phyloP scores from a whole-genome alignment of 2,797 vertebrate species.

The Helostoma temminkii region DNA sequence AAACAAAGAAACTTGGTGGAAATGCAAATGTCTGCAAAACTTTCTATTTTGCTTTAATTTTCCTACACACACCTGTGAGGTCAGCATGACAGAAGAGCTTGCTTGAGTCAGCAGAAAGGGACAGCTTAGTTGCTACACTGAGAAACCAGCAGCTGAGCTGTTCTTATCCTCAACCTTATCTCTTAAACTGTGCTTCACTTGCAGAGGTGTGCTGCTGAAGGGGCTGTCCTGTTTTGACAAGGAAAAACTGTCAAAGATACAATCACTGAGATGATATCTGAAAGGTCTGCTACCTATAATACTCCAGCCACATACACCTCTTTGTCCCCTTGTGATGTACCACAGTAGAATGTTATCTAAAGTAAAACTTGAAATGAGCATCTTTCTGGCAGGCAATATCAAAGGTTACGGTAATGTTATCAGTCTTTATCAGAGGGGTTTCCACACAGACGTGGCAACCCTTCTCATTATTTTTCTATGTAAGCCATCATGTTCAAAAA shows the following conservation, averaged over 20 bases:
- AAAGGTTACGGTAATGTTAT: constrained; percentile 44
- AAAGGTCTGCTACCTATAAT: constrained; percentile 28
- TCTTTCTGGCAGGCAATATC: constrained; percentile 27
- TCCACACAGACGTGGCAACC: constrained; percentile 22
- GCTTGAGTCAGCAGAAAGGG: constrained; percentile 61
- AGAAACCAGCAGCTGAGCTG: constrained; percentile 55
- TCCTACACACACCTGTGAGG: constrained; percentile 49
- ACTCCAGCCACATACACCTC: constrained; percentile 26
- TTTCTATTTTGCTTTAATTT: constrained; percentile 34
- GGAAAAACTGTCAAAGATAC: constrained; percentile 50
- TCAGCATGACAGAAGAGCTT: constrained; percentile 40
- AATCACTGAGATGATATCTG: constrained; percentile 44
- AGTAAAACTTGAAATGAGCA: constrained; percentile 32
- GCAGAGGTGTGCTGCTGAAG: constrained; percentile 47
- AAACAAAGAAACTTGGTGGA: constrained; percentile 41
- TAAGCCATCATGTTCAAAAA: constrained; percentile 30
- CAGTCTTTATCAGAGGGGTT: constrained; percentile 40
- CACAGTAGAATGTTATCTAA: constrained; percentile 30
- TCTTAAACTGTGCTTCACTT: constrained; percentile 50
- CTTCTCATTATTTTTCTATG: constrained; percentile 38
- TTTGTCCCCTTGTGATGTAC: constrained; percentile 24
- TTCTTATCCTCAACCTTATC: constrained; percentile 69
- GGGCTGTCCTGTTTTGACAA: constrained; percentile 45
- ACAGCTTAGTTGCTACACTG: constrained; percentile 24
- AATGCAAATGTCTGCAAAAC: constrained; percentile 35